Percentiles rank a stretch among this genome's conserved stretches.
Conservation (phyloP, 2,113 vertebrate species). For the Benitochromis conjunctus region DNA sequence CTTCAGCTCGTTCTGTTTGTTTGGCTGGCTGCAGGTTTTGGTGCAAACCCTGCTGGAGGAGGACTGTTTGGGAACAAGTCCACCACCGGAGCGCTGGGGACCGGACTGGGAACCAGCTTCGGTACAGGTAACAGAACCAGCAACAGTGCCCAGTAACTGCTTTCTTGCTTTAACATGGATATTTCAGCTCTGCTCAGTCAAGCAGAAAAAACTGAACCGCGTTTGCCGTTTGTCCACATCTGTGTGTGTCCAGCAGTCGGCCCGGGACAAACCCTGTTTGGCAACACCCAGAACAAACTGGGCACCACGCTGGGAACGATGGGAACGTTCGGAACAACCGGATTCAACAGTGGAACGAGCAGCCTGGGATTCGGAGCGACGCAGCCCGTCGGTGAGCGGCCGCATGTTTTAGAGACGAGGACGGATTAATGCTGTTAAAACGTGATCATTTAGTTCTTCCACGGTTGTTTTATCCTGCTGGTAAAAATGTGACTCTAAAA, state of each 20-base stretch:
- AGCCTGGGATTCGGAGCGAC: conserved; percentile 84
- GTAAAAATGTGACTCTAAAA: background rate
- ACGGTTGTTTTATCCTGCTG: background rate
- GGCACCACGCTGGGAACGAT: conserved; percentile 83
- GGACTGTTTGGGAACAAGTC: conserved; percentile 90
- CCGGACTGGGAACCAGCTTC: conserved; percentile 85
- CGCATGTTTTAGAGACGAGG: background rate
- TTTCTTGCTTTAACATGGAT: accelerated
- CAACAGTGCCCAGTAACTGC: background rate
- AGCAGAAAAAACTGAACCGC: background rate
- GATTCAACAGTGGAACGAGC: conserved; percentile 80
- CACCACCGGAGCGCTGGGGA: conserved; percentile 81
- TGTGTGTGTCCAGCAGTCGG: conserved; percentile 74
- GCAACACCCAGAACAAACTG: conserved; percentile 86
- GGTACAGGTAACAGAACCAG: conserved; percentile 78
- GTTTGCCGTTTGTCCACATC: background rate
- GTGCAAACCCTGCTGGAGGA: conserved; percentile 76
- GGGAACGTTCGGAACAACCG: conserved; percentile 79
- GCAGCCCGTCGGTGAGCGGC: conserved; percentile 85
- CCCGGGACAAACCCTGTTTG: conserved; percentile 84
- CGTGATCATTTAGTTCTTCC: accelerated
- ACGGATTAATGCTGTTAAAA: background rate
- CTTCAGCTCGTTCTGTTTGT: background rate
- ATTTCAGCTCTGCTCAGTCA: background rate
- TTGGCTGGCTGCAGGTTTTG: conserved; percentile 76